Evolutionary conservation across 1,140 invertebrate species (phyloP).

Genomic region (Dendroctonus valens): DNA sequence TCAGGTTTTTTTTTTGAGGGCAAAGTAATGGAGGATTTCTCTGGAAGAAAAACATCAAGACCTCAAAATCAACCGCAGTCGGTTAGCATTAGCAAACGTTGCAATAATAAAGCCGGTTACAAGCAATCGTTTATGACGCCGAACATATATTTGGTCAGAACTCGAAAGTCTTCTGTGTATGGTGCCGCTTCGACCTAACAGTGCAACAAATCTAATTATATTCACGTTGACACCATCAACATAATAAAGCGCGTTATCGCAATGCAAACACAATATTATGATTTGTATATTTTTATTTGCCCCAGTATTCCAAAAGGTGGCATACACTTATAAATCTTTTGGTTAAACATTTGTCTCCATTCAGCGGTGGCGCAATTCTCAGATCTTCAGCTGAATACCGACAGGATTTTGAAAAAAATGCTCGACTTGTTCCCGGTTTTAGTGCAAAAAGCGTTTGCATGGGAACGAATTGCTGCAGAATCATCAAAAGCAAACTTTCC

Average conservation of each 20-base stretch:
- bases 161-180: background rate
- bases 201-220: slow-evolving; percentile 10
- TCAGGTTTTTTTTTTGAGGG: too few species aligned
- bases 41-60: too few species aligned
- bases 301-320: slow-evolving; percentile 21
- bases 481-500: too few species aligned
- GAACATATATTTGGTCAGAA: too few species aligned
- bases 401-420: background rate
- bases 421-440: background rate
- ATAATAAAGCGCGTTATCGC: slow-evolving; percentile 23
- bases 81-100: too few species aligned
- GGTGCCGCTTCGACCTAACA: slow-evolving; percentile 5
- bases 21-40: too few species aligned
- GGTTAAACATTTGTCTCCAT: slow-evolving; percentile 16
- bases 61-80: too few species aligned
- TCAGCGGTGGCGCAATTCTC: slow-evolving; percentile 5
- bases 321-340: slow-evolving; percentile 20
- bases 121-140: too few species aligned
- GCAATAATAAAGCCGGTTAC: too few species aligned
- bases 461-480: too few species aligned
- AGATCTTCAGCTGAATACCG: too few species aligned
- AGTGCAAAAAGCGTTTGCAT: background rate
- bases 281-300: slow-evolving; percentile 28
- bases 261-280: slow-evolving; percentile 27
- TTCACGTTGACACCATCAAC: slow-evolving; percentile 12